These are phyloP conservation scores for Diorhabda elongata DNA, from an alignment of 1,140 invertebrate genomes.

Conservation along the genomic window DNA sequence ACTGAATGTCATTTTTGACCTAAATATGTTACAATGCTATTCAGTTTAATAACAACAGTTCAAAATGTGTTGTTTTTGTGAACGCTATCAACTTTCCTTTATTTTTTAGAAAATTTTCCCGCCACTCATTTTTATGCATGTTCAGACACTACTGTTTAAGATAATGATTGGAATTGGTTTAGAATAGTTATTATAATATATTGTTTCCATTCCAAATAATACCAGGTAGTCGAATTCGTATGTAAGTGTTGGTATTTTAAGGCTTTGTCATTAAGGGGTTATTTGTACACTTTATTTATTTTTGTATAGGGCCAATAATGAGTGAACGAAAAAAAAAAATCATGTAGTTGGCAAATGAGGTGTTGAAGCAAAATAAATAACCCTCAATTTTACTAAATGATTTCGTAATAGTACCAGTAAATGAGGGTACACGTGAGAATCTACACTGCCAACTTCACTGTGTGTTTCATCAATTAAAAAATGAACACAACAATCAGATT, in stretches of 20 bases:
- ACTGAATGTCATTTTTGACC: too few species aligned
- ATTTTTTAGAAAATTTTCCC: too few species aligned
- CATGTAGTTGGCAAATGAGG: neutral
- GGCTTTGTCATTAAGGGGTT: conserved; percentile 1
- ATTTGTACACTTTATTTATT: neutral
- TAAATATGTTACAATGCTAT: too few species aligned
- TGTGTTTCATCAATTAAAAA: neutral
- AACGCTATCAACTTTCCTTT: too few species aligned
- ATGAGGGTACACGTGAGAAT: neutral
- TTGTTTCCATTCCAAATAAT: neutral
- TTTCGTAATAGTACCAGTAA: neutral
- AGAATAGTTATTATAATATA: neutral
- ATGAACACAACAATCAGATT: neutral
- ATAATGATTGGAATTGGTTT: conserved; percentile 3
- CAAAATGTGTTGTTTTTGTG: too few species aligned
- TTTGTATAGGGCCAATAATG: neutral
- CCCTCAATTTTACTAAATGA: neutral
- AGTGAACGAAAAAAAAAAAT: conserved; percentile 4
- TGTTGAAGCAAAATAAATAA: conserved; percentile 3
- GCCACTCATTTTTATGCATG: too few species aligned
- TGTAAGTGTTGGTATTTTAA: conserved; percentile 3
- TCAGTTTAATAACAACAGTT: too few species aligned
- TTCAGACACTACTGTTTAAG: neutral
- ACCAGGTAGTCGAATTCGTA: neutral
- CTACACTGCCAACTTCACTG: neutral